Conservation (phyloP, 2,888 invertebrate genomes). For the Lycia hirtaria region DNA sequence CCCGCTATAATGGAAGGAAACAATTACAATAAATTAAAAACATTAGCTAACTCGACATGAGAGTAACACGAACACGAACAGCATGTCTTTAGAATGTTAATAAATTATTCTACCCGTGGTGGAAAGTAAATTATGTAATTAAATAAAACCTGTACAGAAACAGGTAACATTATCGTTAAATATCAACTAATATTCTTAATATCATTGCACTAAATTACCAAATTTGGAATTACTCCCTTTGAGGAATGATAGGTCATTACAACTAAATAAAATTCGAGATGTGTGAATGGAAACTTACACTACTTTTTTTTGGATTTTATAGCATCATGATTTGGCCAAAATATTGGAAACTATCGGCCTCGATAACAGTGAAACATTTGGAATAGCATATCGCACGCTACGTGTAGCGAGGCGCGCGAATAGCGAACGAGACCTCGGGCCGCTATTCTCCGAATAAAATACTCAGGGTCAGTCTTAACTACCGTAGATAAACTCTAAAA, state of each 20-base stretch:
- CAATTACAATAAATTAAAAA: conserved; percentile 62
- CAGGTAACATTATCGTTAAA: conserved; percentile 49
- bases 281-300: conserved; percentile 38
- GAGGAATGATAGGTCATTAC: conserved; percentile 77
- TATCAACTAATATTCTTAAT: conserved; percentile 69
- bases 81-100: conserved; percentile 41
- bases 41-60: conserved; percentile 53
- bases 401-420: conserved; percentile 6
- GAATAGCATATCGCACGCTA: conserved; percentile 25
- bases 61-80: conserved; percentile 43
- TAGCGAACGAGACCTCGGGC: conserved; percentile 54
- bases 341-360: conserved; percentile 27
- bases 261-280: conserved; percentile 80
- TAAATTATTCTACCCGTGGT: conserved; percentile 57
- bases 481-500: conserved; percentile 79
- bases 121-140: conserved; percentile 47
- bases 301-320: conserved; percentile 41
- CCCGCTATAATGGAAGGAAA: conserved; percentile 63
- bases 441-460: conserved; percentile 69
- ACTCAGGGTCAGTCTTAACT: conserved; percentile 83
- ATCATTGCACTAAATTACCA: conserved; percentile 81
- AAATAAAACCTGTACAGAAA: conserved; percentile 40
- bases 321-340: conserved; percentile 43
- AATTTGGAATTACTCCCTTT: conserved; percentile 79
- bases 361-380: conserved; percentile 33